Base-by-base conservation (phyloP, 2,888 invertebrate species). In the Drosophila rellima region DNA sequence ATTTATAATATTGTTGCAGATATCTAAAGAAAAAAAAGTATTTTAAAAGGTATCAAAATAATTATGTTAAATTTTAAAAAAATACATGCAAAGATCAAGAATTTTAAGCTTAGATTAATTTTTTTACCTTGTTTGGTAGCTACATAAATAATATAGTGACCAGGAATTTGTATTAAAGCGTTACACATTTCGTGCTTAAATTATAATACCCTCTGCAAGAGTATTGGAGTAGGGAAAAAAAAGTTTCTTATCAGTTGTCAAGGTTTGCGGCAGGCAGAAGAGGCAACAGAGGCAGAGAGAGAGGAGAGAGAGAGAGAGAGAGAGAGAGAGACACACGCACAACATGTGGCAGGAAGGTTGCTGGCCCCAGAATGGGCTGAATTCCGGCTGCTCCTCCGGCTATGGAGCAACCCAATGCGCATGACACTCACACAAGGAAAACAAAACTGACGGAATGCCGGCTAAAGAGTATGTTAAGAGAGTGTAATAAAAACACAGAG, bases 241-340 rank as follows among this genome's bases (percentile, higher is more conserved):
- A 54, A 65, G 77, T 84, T 89, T 86, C 84, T 91, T 90, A 90
- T 90, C 86, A 90, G 89, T 85, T 87, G 87, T 84, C 78, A 84
- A 84, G 78, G 75, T 74, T 86, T 61, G 78, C 52, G 71, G 68
- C 73, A 78, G 73, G 68, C 60, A 26, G 39, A 13, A 18, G 37
- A 51, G 23, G 17, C 50, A 45, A 20, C 20, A 26, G 26, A 26
- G 1, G 26, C 26, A 20, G n/a, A n/a, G n/a, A 13, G 5, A 0
- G 2, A 13, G 20, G 13, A 26, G 15, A 29, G 47, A 15, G 8
- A 6, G 31, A 1, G 29, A 10, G 17, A 48, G 48, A n/a, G 33
- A n/a, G 10, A 37, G 51, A n/a, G 45, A 26, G 7, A 31, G 17
- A 31, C 18, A 37, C 71, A 78, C 86, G 78, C 84, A 83, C 88